These are phyloP conservation scores for Drosophila nr. fundita DNA, from an alignment of 2,888 invertebrate genomes.

Conservation along the genomic window DNA sequence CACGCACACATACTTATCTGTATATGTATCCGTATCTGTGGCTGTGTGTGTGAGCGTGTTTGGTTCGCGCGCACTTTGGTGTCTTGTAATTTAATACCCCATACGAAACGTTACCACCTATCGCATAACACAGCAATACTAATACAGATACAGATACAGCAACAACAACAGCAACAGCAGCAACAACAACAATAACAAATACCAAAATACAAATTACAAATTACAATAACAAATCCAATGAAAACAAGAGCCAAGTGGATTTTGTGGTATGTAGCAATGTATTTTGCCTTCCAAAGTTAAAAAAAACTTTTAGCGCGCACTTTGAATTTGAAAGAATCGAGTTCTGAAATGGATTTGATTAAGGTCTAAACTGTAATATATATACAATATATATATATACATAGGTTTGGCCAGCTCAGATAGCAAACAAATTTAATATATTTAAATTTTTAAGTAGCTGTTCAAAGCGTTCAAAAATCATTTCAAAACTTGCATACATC, in stretches of 20 bases:
- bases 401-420: background rate
- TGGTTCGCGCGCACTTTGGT: constrained; percentile 79
- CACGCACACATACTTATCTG: background rate
- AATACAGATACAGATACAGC: constrained; percentile 32
- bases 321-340: constrained; percentile 11
- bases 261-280: constrained; percentile 34
- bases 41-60: constrained; percentile 61
- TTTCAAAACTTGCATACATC: background rate
- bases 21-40: constrained; percentile 4
- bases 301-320: constrained; percentile 35
- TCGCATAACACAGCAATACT: constrained; percentile 74
- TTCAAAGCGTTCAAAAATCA: background rate
- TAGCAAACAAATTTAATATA: background rate
- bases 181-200: constrained; percentile 20
- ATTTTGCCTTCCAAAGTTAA: background rate
- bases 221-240: constrained; percentile 48
- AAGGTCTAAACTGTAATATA: too few species aligned
- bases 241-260: constrained; percentile 50
- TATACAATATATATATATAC: background rate
- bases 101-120: constrained; percentile 79
- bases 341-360: background rate
- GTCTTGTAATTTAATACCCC: constrained; percentile 83
- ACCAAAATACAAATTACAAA: constrained; percentile 40
- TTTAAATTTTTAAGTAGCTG: background rate
- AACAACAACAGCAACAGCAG: constrained; percentile 6